Conservation (phyloP, 2,888 invertebrate genomes). For the Noctua pronuba region DNA sequence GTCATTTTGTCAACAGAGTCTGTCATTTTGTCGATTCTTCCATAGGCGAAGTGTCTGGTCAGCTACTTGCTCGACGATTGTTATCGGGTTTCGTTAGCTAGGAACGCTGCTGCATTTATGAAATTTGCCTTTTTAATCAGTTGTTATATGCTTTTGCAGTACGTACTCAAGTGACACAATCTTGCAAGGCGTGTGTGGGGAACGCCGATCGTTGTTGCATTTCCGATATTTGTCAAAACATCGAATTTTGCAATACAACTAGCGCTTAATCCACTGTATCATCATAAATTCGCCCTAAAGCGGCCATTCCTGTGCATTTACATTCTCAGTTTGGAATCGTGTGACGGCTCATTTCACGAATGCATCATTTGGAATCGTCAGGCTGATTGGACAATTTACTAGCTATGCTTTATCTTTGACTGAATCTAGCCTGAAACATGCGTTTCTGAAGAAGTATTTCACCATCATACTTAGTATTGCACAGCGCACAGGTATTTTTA, state of each 20-base stretch:
- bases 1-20: no score
- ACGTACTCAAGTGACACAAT: no score
- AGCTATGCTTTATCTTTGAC: background rate
- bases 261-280: background rate
- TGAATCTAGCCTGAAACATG: no score
- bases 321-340: background rate
- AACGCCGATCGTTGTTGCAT: background rate
- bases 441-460: background rate
- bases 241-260: background rate
- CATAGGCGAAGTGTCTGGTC: no score
- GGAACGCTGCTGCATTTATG: background rate
- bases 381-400: background rate
- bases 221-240: background rate
- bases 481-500: background rate
- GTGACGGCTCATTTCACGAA: background rate
- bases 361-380: background rate
- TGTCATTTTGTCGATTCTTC: no score
- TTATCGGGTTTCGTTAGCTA: background rate
- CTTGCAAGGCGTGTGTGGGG: no score
- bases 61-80: no score
- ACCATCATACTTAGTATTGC: background rate
- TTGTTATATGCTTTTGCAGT: background rate
- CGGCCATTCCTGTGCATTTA: background rate
- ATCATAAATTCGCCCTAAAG: background rate
- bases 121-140: background rate